Base-by-base conservation (phyloP, 2,113 vertebrate genomes). In the Syrrhaptes paradoxus region DNA sequence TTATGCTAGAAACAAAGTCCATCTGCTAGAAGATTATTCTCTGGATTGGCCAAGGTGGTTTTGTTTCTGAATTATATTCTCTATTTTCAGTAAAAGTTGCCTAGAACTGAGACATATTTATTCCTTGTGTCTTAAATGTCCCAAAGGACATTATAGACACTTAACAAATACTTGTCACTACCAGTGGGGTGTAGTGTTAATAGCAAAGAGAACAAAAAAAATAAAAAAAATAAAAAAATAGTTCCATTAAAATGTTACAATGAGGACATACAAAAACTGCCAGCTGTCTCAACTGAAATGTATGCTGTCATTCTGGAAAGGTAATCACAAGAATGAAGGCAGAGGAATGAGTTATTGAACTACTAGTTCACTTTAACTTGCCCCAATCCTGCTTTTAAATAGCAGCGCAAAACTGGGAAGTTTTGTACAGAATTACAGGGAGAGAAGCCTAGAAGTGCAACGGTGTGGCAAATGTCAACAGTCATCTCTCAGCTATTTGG, bases 341-440 rank as follows among this genome's bases (percentile, higher is more conserved):
- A 95, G 81, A 91, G 45, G 32, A 95, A 91, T 43, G 89, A 85
- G 67, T 20, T 77, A 59, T 38, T 94, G 46, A 74, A 90, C 21
- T 86, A 34, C 38, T 19, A 21, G 32, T 34, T 95, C 46, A 79
- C 36, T 55, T 29, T 83, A 81, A 25, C 18, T 55, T 94, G 19
- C 12, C 57, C 29, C 54, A 36, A 38, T 65, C 45, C 34, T 79
- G 15, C 48, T 96, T 96, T 90, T 68, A 72, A 80, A 93, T 28
- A 66, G 31, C 57, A 81, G 28, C 25, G 72, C 20, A 73, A 83
- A 93, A 19, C 52, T 57, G 59, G 52, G 28, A 63, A 72, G 19
- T 75, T 90, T 78, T 85, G 38, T 70, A 11, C 57, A 28, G 62
- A 90, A 70, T 80, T 76, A 62, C 31, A 68, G 79, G 24, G 51